Evolutionary conservation across 2,113 vertebrate genomes (phyloP), one percentile per base, ranked within the genome.

Genomic region (Rhinolophus ferrumequinum): DNA sequence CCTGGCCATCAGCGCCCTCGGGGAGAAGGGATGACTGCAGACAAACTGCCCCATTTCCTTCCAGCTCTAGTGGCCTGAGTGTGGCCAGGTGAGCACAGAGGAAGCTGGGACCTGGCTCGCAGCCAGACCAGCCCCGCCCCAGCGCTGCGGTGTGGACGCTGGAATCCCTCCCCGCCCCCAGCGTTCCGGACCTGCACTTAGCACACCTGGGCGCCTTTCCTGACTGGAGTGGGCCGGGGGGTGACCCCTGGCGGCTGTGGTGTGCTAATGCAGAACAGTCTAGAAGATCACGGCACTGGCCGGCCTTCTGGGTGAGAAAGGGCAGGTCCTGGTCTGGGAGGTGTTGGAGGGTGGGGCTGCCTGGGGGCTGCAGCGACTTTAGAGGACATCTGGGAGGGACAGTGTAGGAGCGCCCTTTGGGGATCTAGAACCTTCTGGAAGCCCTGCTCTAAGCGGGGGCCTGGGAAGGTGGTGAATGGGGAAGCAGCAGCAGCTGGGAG

Each of bases 251-350:
- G 35, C 50, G 69, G 60, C 33, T 18, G 50, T 22, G 69, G 19
- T 16, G 18, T 11, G 52, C 26, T 5, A 13, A 5, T 52, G 70
- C n/a, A 5, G 33, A 28, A 35, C 0, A 30, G 73, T n/a, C 50
- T 2, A 2, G 60, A 44, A 38, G 70, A 22, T 16, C 2, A 12
- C 0, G 19, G 19, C 24, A 0, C 19, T 3, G 79, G 62, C 8
- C 1, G 60, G 60, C 58, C n/a, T 47, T 14, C 18, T 26, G 22
- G 50, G 30, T 30, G 52, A 69, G 60, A 62, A 50, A 44, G 70
- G 54, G n/a, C 47, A 52, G 38, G 33, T 64, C 26, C 81, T 62
- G n/a, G 92, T 60, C 41, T 22, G 5, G 52, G 28, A 8, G 33
- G 13, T 5, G 0, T 24, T n/a, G 67, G 35, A 60, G 54, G 35